These are phyloP conservation scores for Planiliza haematocheilus DNA, from an alignment of 2,113 vertebrate species.

Conservation along the genomic window DNA sequence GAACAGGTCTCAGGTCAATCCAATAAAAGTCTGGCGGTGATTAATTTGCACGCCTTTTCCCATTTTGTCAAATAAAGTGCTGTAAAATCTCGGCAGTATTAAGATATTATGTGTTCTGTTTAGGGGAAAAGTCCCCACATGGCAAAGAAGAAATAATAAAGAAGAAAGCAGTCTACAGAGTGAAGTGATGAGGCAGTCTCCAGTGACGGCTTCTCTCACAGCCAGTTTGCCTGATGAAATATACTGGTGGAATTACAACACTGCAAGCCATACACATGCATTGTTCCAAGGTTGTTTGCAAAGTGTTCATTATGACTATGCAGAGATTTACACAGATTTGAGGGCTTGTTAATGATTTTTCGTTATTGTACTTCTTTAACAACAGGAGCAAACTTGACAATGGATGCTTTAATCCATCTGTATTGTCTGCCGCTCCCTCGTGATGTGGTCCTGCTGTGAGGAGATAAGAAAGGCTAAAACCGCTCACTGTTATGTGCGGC, in stretches of 20 bases:
- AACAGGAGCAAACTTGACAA: conserved; percentile 43
- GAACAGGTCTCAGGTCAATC: conserved; percentile 1
- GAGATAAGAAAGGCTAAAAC: conserved; percentile 63
- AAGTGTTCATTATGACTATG: conserved; percentile 37
- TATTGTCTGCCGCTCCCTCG: conserved; percentile 45
- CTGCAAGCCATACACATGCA: neutral
- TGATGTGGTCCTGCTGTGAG: conserved; percentile 50
- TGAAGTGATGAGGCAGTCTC: conserved; percentile 16
- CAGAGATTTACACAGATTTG: conserved; percentile 49
- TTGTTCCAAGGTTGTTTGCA: conserved; percentile 67
- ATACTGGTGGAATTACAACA: conserved; percentile 37
- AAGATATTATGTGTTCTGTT: conserved; percentile 16
- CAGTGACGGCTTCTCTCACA: neutral
- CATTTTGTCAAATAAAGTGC: conserved; percentile 17
- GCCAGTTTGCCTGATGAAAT: conserved; percentile 48
- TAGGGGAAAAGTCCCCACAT: neutral
- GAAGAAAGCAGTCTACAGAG: neutral
- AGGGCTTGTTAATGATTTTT: conserved; percentile 52
- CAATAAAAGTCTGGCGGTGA: conserved; percentile 15
- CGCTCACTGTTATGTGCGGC: conserved; percentile 26
- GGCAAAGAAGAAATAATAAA: conserved; percentile 16
- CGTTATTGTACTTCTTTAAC: conserved; percentile 39
- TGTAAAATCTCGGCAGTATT: conserved; percentile 1
- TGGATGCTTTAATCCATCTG: conserved; percentile 41
- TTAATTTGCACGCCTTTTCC: neutral